These are phyloP conservation scores for Folsomia candida DNA, from an alignment of 2,888 invertebrate species.

Conservation along the genomic window DNA sequence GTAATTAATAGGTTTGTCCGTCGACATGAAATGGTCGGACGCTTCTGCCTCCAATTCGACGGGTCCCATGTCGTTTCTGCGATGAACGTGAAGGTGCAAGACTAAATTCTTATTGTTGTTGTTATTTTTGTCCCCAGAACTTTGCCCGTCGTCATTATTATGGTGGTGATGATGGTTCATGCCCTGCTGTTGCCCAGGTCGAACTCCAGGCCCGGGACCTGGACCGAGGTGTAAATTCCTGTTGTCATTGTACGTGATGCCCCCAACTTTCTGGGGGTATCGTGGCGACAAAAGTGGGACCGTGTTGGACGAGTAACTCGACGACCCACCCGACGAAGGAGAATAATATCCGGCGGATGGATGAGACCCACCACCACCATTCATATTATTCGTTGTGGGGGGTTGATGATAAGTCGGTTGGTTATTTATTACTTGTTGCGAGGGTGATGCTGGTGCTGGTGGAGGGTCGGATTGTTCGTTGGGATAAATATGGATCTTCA, in stretches of 20 bases:
- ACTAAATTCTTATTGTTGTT: constrained; percentile 47
- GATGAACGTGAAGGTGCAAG: constrained; percentile 48
- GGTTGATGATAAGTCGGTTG: neutral
- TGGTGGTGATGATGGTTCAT: too few relatives aligned
- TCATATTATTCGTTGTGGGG: neutral
- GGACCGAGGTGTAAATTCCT: neutral
- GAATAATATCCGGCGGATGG: neutral
- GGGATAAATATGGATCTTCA: constrained; percentile 51
- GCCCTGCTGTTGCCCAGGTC: neutral
- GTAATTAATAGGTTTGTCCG: constrained; percentile 45
- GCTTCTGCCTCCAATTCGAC: constrained; percentile 40
- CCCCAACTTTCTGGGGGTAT: constrained; percentile 16
- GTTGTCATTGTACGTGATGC: constrained; percentile 12
- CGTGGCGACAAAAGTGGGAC: neutral
- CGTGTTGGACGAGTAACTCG: neutral
- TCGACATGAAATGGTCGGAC: constrained; percentile 39
- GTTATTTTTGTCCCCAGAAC: constrained; percentile 5
- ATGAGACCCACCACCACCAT: neutral
- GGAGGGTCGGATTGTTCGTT: constrained; percentile 38
- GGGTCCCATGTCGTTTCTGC: constrained; percentile 36
- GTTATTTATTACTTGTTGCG: neutral
- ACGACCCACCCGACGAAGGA: neutral
- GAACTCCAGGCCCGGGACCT: constrained; percentile 10
- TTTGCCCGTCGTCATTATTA: too few relatives aligned
- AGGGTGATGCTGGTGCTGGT: neutral